phyloP scores from a whole-genome alignment of 2,888 invertebrate species.

The Spisula solida region DNA sequence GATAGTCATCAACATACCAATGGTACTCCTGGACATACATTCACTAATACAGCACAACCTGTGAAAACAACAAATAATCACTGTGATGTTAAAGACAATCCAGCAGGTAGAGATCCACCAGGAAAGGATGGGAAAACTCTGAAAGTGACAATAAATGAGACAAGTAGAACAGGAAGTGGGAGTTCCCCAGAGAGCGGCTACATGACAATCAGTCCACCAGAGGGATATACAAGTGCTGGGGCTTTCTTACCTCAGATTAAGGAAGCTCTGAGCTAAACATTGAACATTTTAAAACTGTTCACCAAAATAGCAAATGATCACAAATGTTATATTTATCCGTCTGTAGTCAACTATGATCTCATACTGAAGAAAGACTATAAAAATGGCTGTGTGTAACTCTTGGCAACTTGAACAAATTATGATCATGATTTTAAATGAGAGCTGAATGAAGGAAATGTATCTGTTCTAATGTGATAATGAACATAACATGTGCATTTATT shows the following conservation, averaged over 20 bases:
- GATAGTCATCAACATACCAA: background rate
- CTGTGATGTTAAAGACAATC: background rate
- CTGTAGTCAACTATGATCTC: too few species aligned
- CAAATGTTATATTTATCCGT: too few species aligned
- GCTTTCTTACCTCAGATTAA: slow-evolving; percentile 15
- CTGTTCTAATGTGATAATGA: too few species aligned
- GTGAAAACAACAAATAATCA: background rate
- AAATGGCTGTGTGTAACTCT: too few species aligned
- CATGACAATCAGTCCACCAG: background rate
- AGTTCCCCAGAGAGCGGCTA: slow-evolving; percentile 35
- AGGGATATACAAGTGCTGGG: background rate
- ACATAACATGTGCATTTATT: too few species aligned
- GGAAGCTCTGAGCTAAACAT: background rate
- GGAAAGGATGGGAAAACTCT: background rate
- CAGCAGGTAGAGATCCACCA: background rate
- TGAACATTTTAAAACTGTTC: too few species aligned
- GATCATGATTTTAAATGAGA: too few species aligned
- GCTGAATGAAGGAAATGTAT: too few species aligned
- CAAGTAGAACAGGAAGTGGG: background rate
- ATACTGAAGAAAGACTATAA: too few species aligned
- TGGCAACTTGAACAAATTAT: too few species aligned
- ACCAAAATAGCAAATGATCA: too few species aligned
- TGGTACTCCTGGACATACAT: background rate
- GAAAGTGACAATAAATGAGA: background rate
- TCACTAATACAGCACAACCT: background rate